Base-by-base conservation (phyloP, 2,113 vertebrate genomes). In the Pelodiscus sinensis region DNA sequence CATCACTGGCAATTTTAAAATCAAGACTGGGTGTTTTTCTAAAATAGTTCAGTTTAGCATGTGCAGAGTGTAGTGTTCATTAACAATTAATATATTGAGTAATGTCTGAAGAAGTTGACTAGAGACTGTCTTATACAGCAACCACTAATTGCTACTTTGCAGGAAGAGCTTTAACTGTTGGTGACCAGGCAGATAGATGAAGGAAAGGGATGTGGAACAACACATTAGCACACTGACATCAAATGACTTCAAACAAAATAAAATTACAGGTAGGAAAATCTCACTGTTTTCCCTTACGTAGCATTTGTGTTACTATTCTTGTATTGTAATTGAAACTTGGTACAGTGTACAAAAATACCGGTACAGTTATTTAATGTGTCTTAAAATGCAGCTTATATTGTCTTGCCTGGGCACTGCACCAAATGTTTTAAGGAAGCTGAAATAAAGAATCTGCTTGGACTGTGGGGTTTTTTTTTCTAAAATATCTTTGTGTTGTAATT, bases 401-500 rank as follows among this genome's bases (percentile, higher is more conserved):
- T 84, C 88, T 90, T 51, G 62, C 35, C 86, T 18, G 27, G 58
- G 0, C 29, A 19, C 8, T 80, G 5, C 5, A 5, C 71, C 35
- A 73, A 73, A 73, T 38, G 19, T 73, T 73, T 89, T 82, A 56
- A 68, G 90, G 50, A 80, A 84, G 60, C 31, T 87, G 84, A 73
- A 90, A 58, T 35, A 85, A 31, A 84, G 60, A 91, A 82, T 62
- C 21, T 44, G 44, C 35, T 79, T 84, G 35, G 60, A 86, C 83
- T 9, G 75, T 83, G 57, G 92, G 90, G 60, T 94, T 60, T 94
- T 19, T 21, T 57, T 3, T 18, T 4, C n/a, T 19, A n/a, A 92
- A 92, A 86, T 85, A 78, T 88, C 62, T 84, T 90, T 88, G 65
- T 57, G 35, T 25, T 94, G 73, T 89, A 79, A 94, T 94, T 95